Evolutionary conservation across 2,888 invertebrate genomes (phyloP).

Genomic region (Drosophila atroscutellata): DNA sequence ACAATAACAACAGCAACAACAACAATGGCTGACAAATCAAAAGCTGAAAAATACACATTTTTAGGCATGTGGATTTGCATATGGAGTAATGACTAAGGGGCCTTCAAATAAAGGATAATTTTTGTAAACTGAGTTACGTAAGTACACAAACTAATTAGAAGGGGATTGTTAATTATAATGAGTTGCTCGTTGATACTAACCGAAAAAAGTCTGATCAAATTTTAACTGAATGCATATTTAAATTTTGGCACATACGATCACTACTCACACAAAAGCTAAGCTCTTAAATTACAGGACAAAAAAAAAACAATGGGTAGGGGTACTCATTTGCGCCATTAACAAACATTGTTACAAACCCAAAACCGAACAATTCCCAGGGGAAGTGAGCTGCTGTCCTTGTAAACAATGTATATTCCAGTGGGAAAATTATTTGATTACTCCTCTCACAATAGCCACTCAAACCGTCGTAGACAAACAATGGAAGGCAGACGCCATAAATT

Average conservation of each 20-base stretch:
- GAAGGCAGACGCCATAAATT: conserved; percentile 59
- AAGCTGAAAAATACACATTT: conserved; percentile 3
- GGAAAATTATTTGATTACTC: conserved; percentile 58
- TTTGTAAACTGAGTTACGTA: not conserved
- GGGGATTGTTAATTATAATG: not conserved
- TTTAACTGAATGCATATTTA: not conserved
- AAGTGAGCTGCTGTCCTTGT: not conserved
- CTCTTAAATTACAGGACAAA: conserved; percentile 4
- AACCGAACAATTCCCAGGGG: conserved; percentile 4
- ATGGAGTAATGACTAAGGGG: not conserved
- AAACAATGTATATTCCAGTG: conserved; percentile 64
- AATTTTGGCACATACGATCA: not conserved
- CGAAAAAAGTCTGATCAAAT: not conserved
- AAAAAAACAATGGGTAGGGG: conserved; percentile 4
- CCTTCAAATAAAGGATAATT: not conserved
- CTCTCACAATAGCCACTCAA: conserved; percentile 8
- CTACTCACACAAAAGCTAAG: not conserved
- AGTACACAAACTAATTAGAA: conserved; percentile 3
- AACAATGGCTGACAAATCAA: conserved; percentile 4
- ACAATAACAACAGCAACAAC: not conserved
- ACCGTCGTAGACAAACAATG: conserved; percentile 47
- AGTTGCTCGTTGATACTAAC: not conserved
- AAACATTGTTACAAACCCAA: conserved; percentile 24
- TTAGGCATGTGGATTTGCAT: not conserved
- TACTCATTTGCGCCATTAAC: conserved; percentile 24